phyloP scores from a whole-genome alignment of 2,888 invertebrate genomes.

The Pinctada fucata region DNA sequence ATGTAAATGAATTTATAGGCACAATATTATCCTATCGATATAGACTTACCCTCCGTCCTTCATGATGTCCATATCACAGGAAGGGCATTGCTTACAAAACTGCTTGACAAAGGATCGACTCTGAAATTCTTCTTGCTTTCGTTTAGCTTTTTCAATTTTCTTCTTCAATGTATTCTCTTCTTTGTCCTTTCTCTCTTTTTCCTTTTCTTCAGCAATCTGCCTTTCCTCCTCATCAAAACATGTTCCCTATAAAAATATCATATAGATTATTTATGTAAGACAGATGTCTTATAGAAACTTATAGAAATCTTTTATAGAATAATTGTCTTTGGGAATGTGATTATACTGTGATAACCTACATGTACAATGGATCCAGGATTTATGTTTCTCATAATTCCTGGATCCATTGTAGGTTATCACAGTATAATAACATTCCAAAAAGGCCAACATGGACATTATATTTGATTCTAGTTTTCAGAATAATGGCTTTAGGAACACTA shows the following conservation, averaged over 20 bases:
- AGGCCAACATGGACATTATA: too few relatives aligned
- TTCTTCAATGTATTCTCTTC: constrained; percentile 31
- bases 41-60: constrained; percentile 22
- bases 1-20: background rate
- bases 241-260: constrained; percentile 17
- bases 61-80: constrained; percentile 16
- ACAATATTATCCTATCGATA: constrained; percentile 1
- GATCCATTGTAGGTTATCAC: too few relatives aligned
- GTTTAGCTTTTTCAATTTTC: constrained; percentile 30
- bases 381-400: too few relatives aligned
- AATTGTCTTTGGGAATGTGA: too few relatives aligned
- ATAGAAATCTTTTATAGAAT: too few relatives aligned
- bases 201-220: constrained; percentile 4
- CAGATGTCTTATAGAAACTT: background rate
- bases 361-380: too few relatives aligned
- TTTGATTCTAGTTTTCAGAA: too few relatives aligned
- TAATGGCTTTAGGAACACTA: too few relatives aligned
- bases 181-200: constrained; percentile 5
- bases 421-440: too few relatives aligned
- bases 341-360: too few relatives aligned
- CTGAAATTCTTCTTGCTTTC: constrained; percentile 6
- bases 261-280: too few relatives aligned
- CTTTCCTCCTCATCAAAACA: constrained; percentile 15
- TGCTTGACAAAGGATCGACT: constrained; percentile 4
- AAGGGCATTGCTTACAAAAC: constrained; percentile 10